Conservation (phyloP, 1,140 invertebrate genomes). For the Asobara japonica region DNA sequence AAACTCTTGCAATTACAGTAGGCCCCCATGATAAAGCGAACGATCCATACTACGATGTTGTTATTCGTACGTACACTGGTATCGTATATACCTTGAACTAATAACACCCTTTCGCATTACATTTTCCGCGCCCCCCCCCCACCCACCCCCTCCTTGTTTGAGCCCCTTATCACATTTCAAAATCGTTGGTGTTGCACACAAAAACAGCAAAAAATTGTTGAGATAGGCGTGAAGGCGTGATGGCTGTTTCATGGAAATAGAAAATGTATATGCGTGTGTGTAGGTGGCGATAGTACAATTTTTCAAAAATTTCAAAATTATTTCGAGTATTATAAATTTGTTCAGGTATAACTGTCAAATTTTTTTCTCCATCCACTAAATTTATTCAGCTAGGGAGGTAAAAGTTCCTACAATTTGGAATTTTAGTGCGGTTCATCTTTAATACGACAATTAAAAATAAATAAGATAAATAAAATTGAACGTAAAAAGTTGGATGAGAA, state of each 20-base stretch:
- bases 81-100: not conserved
- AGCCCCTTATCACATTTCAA: not conserved
- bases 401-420: no score
- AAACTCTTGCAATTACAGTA: slow-evolving; percentile 4
- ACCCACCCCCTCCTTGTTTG: no score
- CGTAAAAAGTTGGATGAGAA: not conserved
- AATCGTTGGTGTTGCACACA: not conserved
- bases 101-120: slow-evolving; percentile 3
- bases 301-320: no score
- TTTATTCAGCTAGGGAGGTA: no score
- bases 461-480: not conserved
- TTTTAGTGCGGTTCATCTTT: not conserved
- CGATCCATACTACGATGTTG: slow-evolving; percentile 1
- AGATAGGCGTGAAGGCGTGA: no score
- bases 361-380: no score
- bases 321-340: no score
- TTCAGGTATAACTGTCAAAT: no score
- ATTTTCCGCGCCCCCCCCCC: not conserved
- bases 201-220: not conserved
- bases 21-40: not conserved
- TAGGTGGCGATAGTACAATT: no score
- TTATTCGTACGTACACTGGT: not conserved
- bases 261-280: no score
- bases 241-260: no score
- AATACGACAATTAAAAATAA: not conserved